Conservation (phyloP, 2,888 invertebrate genomes). For the Xestobium rufovillosum region DNA sequence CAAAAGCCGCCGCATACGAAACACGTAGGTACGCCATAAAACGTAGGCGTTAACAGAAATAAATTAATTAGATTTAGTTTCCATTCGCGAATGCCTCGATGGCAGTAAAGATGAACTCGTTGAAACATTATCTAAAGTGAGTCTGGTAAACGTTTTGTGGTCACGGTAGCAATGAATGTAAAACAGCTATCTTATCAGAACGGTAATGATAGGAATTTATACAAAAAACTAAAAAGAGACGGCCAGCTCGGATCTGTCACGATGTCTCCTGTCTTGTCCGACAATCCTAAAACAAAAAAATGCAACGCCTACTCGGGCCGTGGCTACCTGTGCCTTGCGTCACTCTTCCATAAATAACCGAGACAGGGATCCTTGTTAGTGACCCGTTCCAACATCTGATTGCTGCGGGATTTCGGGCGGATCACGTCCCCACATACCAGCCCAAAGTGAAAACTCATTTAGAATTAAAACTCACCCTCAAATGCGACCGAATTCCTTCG, state of each 20-base stretch:
- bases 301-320: slow-evolving; percentile 43
- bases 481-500: slow-evolving; percentile 35
- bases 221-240: no score
- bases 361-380: slow-evolving; percentile 44
- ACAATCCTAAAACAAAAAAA: slow-evolving; percentile 39
- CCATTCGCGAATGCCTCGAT: no score
- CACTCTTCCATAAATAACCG: slow-evolving; percentile 42
- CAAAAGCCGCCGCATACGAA: no score
- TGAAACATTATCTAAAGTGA: slow-evolving; percentile 39
- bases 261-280: slow-evolving; percentile 37
- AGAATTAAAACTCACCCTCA: slow-evolving; percentile 35
- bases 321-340: slow-evolving; percentile 44
- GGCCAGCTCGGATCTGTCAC: slow-evolving; percentile 41
- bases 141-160: slow-evolving; percentile 37
- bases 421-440: no score
- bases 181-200: slow-evolving; percentile 41
- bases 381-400: slow-evolving; percentile 38
- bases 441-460: no score
- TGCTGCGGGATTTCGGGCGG: slow-evolving; percentile 29
- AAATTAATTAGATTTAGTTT: no score
- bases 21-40: no score
- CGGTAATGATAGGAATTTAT: no score
- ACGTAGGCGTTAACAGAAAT: no score
- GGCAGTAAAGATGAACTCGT: no score
- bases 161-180: slow-evolving; percentile 36